phyloP scores from a whole-genome alignment of 1,140 invertebrate genomes.

The Globodera rostochiensis region DNA sequence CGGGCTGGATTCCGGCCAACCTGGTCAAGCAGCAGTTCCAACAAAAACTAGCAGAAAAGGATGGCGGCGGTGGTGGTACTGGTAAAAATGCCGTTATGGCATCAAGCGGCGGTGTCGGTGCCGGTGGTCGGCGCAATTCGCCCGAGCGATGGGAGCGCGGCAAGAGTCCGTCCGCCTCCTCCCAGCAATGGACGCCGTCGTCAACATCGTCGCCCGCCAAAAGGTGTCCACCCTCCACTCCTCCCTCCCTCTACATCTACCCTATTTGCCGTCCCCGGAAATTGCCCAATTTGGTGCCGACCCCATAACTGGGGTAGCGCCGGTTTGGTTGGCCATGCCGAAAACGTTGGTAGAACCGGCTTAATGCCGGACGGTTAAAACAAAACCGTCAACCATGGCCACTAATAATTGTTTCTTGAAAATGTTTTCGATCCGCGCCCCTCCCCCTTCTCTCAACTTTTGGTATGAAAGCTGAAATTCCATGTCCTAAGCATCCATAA shows the following conservation, averaged over 20 bases:
- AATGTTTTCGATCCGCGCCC: neutral
- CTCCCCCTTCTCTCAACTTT: neutral
- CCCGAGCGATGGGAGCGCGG: conserved; percentile 1
- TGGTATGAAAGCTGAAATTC: too few species aligned
- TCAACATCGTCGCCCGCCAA: neutral
- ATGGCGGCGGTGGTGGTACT: neutral
- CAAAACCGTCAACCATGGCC: too few species aligned
- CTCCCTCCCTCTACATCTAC: neutral
- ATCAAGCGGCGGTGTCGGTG: too few species aligned
- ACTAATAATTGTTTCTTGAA: neutral
- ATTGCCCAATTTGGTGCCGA: neutral
- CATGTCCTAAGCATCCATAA: too few species aligned
- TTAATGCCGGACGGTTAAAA: too few species aligned
- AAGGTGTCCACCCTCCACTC: neutral
- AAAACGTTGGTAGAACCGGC: too few species aligned
- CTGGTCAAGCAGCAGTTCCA: conserved; percentile 14
- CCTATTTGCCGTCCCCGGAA: too few species aligned
- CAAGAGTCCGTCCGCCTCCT: neutral
- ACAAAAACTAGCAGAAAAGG: conserved; percentile 10
- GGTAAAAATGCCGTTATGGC: neutral
- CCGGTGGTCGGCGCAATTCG: neutral
- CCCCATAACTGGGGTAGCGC: neutral
- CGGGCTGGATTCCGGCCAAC: conserved; percentile 43
- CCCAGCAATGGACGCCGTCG: neutral
- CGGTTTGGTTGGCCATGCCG: neutral